Conservation (phyloP, 1,140 invertebrate species). For the Sinonovacula constricta region DNA sequence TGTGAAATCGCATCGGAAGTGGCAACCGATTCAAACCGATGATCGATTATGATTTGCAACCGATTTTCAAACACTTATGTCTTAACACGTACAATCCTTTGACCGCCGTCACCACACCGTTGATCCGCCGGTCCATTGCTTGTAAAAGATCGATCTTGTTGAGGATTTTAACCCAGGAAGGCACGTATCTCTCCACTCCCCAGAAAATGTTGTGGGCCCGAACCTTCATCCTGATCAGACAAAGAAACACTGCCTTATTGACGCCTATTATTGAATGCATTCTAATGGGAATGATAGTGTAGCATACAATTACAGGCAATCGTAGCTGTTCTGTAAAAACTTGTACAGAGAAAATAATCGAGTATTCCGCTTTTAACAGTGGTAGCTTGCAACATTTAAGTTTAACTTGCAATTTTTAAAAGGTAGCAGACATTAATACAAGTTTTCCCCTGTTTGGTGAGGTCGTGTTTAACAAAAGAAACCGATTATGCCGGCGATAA, state of each 20-base stretch:
- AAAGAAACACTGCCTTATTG: background rate
- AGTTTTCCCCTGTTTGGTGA: too few species aligned
- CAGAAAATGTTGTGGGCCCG: conserved; percentile 60
- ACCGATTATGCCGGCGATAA: too few species aligned
- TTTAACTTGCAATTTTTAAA: background rate
- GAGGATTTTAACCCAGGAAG: conserved; percentile 42
- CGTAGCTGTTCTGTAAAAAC: too few species aligned
- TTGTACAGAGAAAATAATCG: background rate
- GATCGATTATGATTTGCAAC: too few species aligned
- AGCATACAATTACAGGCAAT: background rate
- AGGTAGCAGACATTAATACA: background rate
- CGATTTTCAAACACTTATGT: too few species aligned
- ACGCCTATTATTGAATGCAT: background rate
- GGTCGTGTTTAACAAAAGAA: too few species aligned
- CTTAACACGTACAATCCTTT: conserved; percentile 56
- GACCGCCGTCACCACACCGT: conserved; percentile 27
- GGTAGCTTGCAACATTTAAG: background rate
- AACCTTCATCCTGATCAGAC: conserved; percentile 41
- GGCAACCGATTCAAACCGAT: too few species aligned
- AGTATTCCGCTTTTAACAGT: background rate
- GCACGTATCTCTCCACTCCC: conserved; percentile 21
- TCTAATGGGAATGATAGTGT: background rate
- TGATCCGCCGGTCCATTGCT: conserved; percentile 43
- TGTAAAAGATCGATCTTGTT: background rate
- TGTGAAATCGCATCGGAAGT: too few species aligned